A percentile compares a stretch with the other conserved stretches of the same genome.
phyloP scores from a whole-genome alignment of 1,140 invertebrate species.

The Gryllus bimaculatus region DNA sequence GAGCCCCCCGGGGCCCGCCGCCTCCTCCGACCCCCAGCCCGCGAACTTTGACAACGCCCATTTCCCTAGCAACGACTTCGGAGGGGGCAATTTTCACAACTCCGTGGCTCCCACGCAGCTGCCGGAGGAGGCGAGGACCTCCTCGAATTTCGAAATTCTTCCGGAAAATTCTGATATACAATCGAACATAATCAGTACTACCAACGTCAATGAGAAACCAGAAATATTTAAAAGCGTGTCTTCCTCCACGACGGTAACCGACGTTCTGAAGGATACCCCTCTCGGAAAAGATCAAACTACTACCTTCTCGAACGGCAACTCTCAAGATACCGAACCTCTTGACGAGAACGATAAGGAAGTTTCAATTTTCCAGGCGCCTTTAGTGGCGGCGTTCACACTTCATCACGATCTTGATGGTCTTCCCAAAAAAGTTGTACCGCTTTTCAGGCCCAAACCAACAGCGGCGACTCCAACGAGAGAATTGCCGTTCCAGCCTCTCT shows the following conservation, averaged over 20 bases:
- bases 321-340: background rate
- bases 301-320: background rate
- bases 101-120: background rate
- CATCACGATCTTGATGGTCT: slow-evolving; percentile 65
- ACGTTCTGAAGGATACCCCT: background rate
- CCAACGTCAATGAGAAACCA: background rate
- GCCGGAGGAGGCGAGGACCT: background rate
- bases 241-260: background rate
- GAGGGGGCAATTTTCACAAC: background rate
- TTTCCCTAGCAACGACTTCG: background rate
- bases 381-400: slow-evolving; percentile 72
- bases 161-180: background rate
- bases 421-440: slow-evolving; percentile 64
- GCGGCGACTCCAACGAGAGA: slow-evolving; percentile 33
- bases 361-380: slow-evolving; percentile 65
- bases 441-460: slow-evolving; percentile 36
- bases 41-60: background rate
- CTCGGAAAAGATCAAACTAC: background rate
- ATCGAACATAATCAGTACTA: background rate
- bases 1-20: background rate
- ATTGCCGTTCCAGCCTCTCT: slow-evolving; percentile 37
- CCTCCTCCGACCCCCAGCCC: background rate
- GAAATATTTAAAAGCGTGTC: background rate
- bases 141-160: background rate
- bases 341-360: slow-evolving; percentile 56